A percentile compares a stretch with the other conserved stretches of the same genome.
Evolutionary conservation across 2,797 vertebrate genomes (phyloP).

Genomic region (Melanotaenia pygmaea): DNA sequence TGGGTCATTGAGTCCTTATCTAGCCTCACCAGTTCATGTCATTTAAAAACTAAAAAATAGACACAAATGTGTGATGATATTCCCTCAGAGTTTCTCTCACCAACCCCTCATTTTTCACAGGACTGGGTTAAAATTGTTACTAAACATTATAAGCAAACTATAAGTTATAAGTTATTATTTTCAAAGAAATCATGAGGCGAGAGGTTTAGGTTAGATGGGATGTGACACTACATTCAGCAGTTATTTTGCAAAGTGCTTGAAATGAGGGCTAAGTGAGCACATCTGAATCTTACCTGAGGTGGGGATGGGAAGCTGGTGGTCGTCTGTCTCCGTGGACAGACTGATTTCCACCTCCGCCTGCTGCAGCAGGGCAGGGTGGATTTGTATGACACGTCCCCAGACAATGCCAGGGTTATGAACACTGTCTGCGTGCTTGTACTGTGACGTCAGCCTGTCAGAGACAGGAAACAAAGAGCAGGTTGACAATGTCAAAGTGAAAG

Average conservation of each 20-base stretch:
- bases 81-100: neutral
- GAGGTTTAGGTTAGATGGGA: neutral
- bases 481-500: conserved; percentile 5
- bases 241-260: neutral
- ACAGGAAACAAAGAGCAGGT: neutral
- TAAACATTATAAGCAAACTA: neutral
- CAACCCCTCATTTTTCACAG: neutral
- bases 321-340: conserved; percentile 55
- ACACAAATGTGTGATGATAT: neutral
- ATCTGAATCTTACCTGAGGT: conserved; percentile 59
- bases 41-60: neutral
- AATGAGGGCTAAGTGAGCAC: neutral
- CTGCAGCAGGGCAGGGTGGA: conserved; percentile 71
- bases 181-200: neutral
- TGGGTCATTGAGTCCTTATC: neutral
- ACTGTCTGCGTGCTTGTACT: conserved; percentile 52
- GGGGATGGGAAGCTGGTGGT: conserved; percentile 58
- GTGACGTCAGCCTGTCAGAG: conserved; percentile 66
- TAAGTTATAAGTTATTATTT: too few species aligned
- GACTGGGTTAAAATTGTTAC: neutral
- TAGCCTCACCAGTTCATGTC: neutral
- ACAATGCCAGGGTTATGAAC: conserved; percentile 62
- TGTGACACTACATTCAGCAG: neutral
- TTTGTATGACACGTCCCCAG: conserved; percentile 55
- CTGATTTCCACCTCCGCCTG: conserved; percentile 62